Evolutionary conservation across 2,888 invertebrate genomes (phyloP).

Genomic region (Perizoma affinitatum): DNA sequence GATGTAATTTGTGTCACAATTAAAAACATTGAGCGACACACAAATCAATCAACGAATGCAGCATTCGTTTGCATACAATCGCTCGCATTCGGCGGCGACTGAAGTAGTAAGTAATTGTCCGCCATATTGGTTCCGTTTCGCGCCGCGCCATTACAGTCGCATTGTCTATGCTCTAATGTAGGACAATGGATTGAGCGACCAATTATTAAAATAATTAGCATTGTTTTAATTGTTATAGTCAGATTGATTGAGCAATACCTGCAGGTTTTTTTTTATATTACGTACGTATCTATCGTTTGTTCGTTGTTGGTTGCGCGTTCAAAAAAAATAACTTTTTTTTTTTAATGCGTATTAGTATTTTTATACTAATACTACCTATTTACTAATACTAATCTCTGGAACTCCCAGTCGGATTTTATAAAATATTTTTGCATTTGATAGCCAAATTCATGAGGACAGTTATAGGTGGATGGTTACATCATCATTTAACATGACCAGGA

Average conservation of each 20-base stretch:
- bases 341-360: no score
- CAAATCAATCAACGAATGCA: conserved; percentile 27
- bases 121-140: conserved; percentile 64
- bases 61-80: conserved; percentile 30
- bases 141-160: conserved; percentile 55
- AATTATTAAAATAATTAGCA: conserved; percentile 56
- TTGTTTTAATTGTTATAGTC: conserved; percentile 17
- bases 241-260: conserved; percentile 4
- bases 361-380: no score
- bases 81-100: conserved; percentile 19
- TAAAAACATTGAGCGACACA: conserved; percentile 17
- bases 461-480: no score
- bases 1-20: neutral
- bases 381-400: no score
- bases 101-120: conserved; percentile 69
- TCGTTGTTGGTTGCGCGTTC: no score
- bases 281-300: no score
- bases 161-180: conserved; percentile 45
- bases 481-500: no score
- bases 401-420: no score
- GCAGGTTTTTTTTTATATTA: no score
- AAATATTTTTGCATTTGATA: no score
- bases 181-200: conserved; percentile 56
- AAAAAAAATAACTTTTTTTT: no score
- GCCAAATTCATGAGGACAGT: no score